These are phyloP conservation scores for Lagopus leucura DNA, from an alignment of 2,113 vertebrate species.

Conservation along the genomic window DNA sequence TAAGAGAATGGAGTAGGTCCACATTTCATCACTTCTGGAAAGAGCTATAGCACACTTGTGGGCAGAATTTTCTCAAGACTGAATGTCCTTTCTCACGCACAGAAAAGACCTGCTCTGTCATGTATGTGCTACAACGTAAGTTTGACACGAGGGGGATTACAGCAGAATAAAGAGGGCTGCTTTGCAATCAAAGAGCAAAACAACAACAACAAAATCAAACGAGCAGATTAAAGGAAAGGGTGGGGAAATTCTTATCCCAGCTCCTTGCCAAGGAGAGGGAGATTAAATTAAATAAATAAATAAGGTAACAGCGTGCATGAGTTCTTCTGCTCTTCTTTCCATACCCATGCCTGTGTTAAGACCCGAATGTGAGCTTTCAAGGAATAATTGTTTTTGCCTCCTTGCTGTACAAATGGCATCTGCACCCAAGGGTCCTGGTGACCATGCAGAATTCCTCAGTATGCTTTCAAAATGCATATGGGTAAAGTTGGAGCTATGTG, in stretches of 20 bases:
- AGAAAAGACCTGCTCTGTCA: not conserved
- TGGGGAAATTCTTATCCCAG: not conserved
- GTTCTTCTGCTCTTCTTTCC: not conserved
- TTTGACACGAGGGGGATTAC: not conserved
- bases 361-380: not conserved
- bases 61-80: not conserved
- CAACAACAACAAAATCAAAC: not conserved
- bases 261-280: not conserved
- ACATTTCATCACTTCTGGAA: not conserved
- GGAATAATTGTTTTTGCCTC: not conserved
- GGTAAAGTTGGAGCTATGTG: not conserved
- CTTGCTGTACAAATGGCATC: not conserved
- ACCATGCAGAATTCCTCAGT: not conserved
- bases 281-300: not conserved
- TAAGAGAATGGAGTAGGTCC: not conserved
- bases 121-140: rapidly evolving
- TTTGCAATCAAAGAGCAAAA: not conserved
- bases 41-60: not conserved
- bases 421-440: not conserved
- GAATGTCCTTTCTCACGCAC: not conserved
- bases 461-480: not conserved
- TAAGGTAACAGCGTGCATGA: rapidly evolving
- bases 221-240: not conserved
- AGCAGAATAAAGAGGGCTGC: not conserved
- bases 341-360: not conserved